Percentiles rank a stretch among this genome's conserved stretches.
Evolutionary conservation across 2,113 vertebrate species (phyloP).

Genomic region (Periophthalmus modestus): DNA sequence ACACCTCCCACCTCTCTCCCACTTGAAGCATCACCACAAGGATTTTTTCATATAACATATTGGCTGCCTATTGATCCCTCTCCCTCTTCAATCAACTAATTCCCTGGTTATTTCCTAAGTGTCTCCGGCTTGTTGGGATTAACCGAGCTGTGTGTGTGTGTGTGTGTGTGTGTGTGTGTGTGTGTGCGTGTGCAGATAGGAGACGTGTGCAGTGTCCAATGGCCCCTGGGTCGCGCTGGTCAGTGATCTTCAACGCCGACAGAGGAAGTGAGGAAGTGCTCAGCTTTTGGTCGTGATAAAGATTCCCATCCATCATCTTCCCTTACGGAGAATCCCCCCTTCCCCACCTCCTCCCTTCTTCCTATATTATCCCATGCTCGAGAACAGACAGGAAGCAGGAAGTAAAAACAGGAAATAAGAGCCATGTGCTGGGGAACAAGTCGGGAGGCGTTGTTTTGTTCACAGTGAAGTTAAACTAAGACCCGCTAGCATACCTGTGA

Average conservation of each 20-base stretch:
- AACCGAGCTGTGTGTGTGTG: slow-evolving; percentile 55
- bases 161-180: slow-evolving; percentile 4
- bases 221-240: slow-evolving; percentile 71
- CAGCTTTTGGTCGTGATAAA: slow-evolving; percentile 73
- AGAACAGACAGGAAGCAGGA: slow-evolving; percentile 73
- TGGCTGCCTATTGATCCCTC: slow-evolving; percentile 74
- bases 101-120: slow-evolving; percentile 79
- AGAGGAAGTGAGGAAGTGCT: slow-evolving; percentile 78
- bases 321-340: slow-evolving; percentile 54
- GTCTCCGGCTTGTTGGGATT: slow-evolving; percentile 66
- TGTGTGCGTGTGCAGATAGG: slow-evolving; percentile 33
- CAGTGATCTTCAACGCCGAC: slow-evolving; percentile 73
- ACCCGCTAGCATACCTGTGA: no score
- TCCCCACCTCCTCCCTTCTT: background rate
- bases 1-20: background rate
- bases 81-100: slow-evolving; percentile 71
- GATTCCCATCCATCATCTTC: slow-evolving; percentile 76
- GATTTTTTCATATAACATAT: slow-evolving; percentile 77
- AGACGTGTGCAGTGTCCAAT: slow-evolving; percentile 50
- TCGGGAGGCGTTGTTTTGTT: slow-evolving; percentile 29
- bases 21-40: slow-evolving; percentile 57
- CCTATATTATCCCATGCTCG: slow-evolving; percentile 2
- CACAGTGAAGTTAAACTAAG: no score
- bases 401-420: slow-evolving; percentile 78
- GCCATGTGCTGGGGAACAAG: slow-evolving; percentile 66